Percentiles rank a stretch among this genome's conserved stretches.
Conservation (phyloP, 2,888 invertebrate species). For the Euphydryas editha region DNA sequence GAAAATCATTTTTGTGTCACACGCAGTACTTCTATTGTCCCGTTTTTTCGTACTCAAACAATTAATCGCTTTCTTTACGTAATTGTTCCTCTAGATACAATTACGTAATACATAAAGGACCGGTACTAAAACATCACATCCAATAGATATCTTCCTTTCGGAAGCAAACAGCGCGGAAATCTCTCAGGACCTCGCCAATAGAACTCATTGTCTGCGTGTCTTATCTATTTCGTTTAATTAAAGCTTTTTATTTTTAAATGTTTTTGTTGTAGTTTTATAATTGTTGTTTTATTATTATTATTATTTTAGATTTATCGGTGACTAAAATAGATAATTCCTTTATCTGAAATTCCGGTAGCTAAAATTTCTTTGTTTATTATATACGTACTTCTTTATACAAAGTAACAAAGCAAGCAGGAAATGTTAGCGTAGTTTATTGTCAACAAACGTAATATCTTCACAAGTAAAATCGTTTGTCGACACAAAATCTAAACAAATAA, state of each 20-base stretch:
- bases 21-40: slow-evolving; percentile 4
- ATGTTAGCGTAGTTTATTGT: neutral
- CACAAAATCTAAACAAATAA: neutral
- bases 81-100: slow-evolving; percentile 40
- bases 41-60: slow-evolving; percentile 21
- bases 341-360: too few species aligned
- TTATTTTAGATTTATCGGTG: too few species aligned
- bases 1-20: neutral
- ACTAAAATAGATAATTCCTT: too few species aligned
- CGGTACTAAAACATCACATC: slow-evolving; percentile 33
- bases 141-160: slow-evolving; percentile 36
- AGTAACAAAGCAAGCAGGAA: neutral
- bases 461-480: slow-evolving; percentile 1
- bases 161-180: slow-evolving; percentile 4
- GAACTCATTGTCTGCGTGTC: neutral
- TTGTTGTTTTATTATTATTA: neutral
- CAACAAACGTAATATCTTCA: neutral
- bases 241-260: neutral
- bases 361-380: neutral
- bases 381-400: neutral
- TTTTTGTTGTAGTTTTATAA: neutral
- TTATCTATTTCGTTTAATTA: neutral
- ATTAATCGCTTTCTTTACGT: slow-evolving; percentile 41
- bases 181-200: neutral
- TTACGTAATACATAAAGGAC: slow-evolving; percentile 29